Conservation (phyloP, 2,888 invertebrate species). For the Monoplex corrugatus region DNA sequence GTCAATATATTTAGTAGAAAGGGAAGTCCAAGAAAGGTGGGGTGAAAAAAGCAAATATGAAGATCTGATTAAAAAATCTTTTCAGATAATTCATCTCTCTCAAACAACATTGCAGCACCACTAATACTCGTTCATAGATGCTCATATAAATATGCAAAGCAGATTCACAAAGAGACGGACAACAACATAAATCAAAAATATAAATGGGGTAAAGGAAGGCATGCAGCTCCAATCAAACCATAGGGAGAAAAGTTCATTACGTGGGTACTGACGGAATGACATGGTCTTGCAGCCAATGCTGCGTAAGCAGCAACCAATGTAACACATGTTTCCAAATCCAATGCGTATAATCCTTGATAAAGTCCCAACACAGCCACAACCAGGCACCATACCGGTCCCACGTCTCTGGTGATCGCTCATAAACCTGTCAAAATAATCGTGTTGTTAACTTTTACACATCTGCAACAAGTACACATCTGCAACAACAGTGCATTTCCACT, state of each 20-base stretch:
- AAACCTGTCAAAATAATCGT: slow-evolving; percentile 63
- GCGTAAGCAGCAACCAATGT: slow-evolving; percentile 60
- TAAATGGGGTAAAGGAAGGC: not conserved
- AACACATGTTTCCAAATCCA: slow-evolving; percentile 70
- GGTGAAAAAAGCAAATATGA: too few relatives aligned
- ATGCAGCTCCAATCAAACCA: not conserved
- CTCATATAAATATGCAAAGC: too few relatives aligned
- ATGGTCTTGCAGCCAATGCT: slow-evolving; percentile 74
- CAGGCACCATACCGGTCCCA: slow-evolving; percentile 67
- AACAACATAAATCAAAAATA: too few relatives aligned
- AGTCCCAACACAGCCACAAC: slow-evolving; percentile 66
- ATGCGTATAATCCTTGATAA: slow-evolving; percentile 67
- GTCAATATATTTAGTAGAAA: too few relatives aligned
- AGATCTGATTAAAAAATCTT: too few relatives aligned
- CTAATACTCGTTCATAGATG: too few relatives aligned
- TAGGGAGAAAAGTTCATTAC: slow-evolving; percentile 2
- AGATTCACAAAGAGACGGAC: too few relatives aligned
- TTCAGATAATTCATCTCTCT: too few relatives aligned
- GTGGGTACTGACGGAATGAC: slow-evolving; percentile 75
- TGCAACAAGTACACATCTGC: not conserved
- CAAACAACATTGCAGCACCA: too few relatives aligned
- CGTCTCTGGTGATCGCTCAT: slow-evolving; percentile 69
- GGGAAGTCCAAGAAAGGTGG: too few relatives aligned
- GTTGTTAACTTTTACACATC: too few relatives aligned
- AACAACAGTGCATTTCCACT: too few relatives aligned